Percentiles rank a stretch among this genome's conserved stretches.
phyloP scores from a whole-genome alignment of 2,888 invertebrate species.

The Hydroisotoma schaefferi region DNA sequence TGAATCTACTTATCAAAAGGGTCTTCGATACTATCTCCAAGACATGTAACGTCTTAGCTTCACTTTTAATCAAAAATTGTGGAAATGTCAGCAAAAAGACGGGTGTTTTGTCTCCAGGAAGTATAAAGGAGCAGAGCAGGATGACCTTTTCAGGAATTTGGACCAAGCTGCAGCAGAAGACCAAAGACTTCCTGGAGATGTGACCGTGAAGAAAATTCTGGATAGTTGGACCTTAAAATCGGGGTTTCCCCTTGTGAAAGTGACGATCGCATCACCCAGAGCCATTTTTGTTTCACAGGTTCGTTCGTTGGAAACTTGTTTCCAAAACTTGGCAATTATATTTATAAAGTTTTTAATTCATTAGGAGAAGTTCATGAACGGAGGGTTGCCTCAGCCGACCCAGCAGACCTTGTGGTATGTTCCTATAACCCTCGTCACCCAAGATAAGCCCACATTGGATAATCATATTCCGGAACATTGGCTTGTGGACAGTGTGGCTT shows the following conservation, averaged over 20 bases:
- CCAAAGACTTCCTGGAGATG: constrained; percentile 54
- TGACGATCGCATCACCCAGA: neutral
- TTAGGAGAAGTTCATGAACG: too few relatives aligned
- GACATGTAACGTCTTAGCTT: too few relatives aligned
- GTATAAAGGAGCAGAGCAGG: constrained; percentile 64
- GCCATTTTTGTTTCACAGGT: constrained; percentile 9
- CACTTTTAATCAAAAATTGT: neutral
- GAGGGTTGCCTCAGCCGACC: too few relatives aligned
- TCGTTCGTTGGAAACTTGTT: too few relatives aligned
- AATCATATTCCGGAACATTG: constrained; percentile 12
- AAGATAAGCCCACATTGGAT: constrained; percentile 48
- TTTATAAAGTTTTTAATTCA: too few relatives aligned
- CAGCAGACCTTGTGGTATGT: too few relatives aligned
- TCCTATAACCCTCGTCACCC: constrained; percentile 58
- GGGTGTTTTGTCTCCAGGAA: neutral
- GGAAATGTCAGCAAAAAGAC: neutral
- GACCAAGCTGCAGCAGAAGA: constrained; percentile 65
- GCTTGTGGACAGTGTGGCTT: neutral
- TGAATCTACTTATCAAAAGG: constrained; percentile 18
- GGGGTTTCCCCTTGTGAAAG: constrained; percentile 49
- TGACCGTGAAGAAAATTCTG: constrained; percentile 61
- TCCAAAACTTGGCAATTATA: too few relatives aligned
- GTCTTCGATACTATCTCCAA: constrained; percentile 31
- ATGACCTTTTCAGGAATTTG: constrained; percentile 74
- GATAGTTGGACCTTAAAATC: constrained; percentile 54